Percentiles rank a stretch among this genome's conserved stretches.
These are phyloP conservation scores for Hafferia zeledoni DNA, from an alignment of 2,797 vertebrate genomes.

Conservation along the genomic window DNA sequence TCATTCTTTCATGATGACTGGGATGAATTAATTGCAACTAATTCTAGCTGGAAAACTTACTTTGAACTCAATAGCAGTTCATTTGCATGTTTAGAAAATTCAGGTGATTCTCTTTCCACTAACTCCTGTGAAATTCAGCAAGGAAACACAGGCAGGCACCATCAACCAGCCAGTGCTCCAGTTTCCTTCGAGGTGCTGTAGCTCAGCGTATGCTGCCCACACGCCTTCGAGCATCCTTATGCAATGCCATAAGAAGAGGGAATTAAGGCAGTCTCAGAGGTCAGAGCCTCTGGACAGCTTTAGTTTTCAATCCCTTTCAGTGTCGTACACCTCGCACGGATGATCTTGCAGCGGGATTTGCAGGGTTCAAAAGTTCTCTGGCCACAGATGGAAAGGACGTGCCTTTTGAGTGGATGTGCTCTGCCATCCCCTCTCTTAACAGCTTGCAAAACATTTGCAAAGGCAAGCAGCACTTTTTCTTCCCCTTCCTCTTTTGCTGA, in stretches of 20 bases:
- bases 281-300: constrained; percentile 44
- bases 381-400: neutral
- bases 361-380: constrained; percentile 26
- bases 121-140: neutral
- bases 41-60: neutral
- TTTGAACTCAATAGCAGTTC: neutral
- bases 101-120: neutral
- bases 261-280: constrained; percentile 46
- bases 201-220: neutral
- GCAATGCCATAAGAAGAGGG: constrained; percentile 29
- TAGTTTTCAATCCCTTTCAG: constrained; percentile 55
- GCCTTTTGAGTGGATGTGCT: neutral
- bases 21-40: neutral
- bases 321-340: neutral
- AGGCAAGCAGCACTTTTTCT: neutral
- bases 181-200: neutral
- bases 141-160: neutral
- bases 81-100: neutral
- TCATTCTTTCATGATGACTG: neutral
- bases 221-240: neutral
- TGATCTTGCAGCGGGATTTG: constrained; percentile 50
- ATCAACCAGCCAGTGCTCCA: neutral
- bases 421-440: neutral
- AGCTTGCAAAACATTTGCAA: neutral
- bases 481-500: neutral